A percentile compares a stretch with the other conserved stretches of the same genome.
Conservation (phyloP, 2,888 invertebrate species). For the Endomychus coccineus region DNA sequence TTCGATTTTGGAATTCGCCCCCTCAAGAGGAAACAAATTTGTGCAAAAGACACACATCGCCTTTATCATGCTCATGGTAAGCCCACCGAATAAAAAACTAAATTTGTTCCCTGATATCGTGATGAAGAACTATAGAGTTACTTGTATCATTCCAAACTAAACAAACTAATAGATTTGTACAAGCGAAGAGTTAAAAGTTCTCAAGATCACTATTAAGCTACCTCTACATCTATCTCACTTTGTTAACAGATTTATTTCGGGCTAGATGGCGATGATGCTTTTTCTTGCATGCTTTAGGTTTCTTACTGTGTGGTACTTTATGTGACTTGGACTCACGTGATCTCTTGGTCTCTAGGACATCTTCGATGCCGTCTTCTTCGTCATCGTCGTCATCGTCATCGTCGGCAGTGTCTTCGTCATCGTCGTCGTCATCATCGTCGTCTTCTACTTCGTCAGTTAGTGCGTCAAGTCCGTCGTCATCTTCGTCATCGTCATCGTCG, state of each 20-base stretch:
- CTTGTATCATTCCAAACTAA: no score
- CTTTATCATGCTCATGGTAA: no score
- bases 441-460: slow-evolving; percentile 51
- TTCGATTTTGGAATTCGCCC: no score
- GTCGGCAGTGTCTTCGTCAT: slow-evolving; percentile 57
- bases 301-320: slow-evolving; percentile 37
- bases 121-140: no score
- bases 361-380: slow-evolving; percentile 59
- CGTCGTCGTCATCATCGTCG: slow-evolving; percentile 55
- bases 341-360: slow-evolving; percentile 61
- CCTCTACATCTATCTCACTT: slow-evolving; percentile 33
- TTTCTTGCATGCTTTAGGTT: slow-evolving; percentile 36
- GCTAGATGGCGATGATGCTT: slow-evolving; percentile 31
- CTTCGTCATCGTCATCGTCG: slow-evolving; percentile 46
- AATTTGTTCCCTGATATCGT: no score
- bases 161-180: slow-evolving; percentile 10
- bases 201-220: slow-evolving; percentile 1
- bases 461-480: slow-evolving; percentile 10
- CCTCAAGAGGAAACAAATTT: no score
- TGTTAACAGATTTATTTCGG: slow-evolving; percentile 27
- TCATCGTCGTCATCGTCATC: slow-evolving; percentile 63
- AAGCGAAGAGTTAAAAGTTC: no score
- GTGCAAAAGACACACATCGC: no score
- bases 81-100: no score
- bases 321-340: slow-evolving; percentile 81